Evolutionary conservation across 2,888 invertebrate species (phyloP), one percentile per base, ranked within the genome.

Genomic region (Didymodactylos carnosus): DNA sequence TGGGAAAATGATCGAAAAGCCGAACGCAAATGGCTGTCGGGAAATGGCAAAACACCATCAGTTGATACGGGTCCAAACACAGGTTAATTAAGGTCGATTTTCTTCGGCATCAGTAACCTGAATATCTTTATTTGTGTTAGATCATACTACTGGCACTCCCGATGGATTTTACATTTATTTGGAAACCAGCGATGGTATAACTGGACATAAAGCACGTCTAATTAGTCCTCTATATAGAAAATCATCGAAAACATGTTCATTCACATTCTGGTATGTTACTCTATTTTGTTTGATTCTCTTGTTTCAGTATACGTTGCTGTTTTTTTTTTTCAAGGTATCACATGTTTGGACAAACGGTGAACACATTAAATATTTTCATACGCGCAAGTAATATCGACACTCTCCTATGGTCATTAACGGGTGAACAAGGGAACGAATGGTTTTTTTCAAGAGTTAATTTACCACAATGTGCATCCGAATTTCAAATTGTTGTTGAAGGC

Each of bases 341-440:
- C 76, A 81, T 81, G 81, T 78, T 78, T 72, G 81, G 81, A 14
- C 72, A 73, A 14, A 78, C 79, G 35, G 77, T 80, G 23, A 79
- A 79, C 77, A 78, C 78, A 14, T 78, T 81, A 6, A 79, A 78
- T 62, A 75, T 82, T 25, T 78, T 53, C 39, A 69, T 25, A 35
- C 69, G 72, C 25, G 25, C 51, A 19, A 53, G 23, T 35, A 19
- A n/a, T 16, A 39, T 62, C 35, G 72, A 72, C 13, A 72, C 69
- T 27, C 40, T 69, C 46, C 39, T 81, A 69, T 75, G 75, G 80
- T 77, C 77, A 8, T 72, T 77, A 69, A 74, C 76, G 41, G 80
- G 80, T 39, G 78, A 79, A 70, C 80, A 80, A 75, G 81, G 80
- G 16, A 71, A 77, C 23, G 75, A 77, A 25, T 82, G 82, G 82